These are phyloP conservation scores for Nyctibius grandis DNA, from an alignment of 2,797 vertebrate species.

Conservation along the genomic window DNA sequence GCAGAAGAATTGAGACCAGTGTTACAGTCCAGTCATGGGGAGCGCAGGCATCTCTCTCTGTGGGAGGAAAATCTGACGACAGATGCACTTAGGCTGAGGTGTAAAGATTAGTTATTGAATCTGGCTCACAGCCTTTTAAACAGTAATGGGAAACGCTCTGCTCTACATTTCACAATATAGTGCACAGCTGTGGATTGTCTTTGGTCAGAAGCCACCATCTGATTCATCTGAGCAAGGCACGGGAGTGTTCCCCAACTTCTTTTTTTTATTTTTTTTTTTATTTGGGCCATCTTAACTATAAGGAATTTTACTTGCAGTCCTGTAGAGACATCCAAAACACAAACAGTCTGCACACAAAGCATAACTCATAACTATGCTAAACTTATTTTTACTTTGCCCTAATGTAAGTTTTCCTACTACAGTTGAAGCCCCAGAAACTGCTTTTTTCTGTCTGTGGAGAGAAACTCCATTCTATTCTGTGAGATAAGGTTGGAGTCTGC, in stretches of 20 bases:
- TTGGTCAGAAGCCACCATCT: not conserved
- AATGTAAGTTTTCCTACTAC: not conserved
- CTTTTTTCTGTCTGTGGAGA: not conserved
- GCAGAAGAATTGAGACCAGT: not conserved
- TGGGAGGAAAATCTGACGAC: not conserved
- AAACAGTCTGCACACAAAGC: not conserved
- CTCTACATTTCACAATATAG: not conserved
- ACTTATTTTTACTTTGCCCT: not conserved
- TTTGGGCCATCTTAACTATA: not conserved
- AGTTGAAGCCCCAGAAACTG: not conserved
- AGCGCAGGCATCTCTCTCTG: not conserved
- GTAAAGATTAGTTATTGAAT: not conserved
- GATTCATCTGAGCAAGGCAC: not conserved
- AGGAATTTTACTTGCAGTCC: not conserved
- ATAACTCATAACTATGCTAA: not conserved
- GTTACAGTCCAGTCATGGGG: not conserved
- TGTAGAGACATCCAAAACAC: not conserved
- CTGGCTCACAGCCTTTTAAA: not conserved
- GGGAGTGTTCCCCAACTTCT: rapidly evolving
- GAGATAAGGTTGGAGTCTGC: not conserved
- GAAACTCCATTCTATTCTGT: not conserved
- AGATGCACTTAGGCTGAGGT: not conserved
- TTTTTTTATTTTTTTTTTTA: not conserved
- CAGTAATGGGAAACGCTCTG: not conserved
- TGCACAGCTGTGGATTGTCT: not conserved